Evolutionary conservation across 2,113 vertebrate genomes (phyloP).

Genomic region (Pipa parva): DNA sequence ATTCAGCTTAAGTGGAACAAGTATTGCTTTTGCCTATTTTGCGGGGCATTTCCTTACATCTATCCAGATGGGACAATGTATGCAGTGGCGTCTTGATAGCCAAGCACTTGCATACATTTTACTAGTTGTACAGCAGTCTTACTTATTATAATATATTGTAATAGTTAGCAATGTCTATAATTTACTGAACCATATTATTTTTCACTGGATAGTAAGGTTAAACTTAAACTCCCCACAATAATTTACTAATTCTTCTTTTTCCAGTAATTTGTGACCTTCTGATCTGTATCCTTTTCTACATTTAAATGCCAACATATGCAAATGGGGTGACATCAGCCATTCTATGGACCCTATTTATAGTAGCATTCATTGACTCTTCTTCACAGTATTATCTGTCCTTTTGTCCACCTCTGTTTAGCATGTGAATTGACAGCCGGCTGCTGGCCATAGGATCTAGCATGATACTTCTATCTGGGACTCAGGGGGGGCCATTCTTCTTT

Average conservation of each 20-base stretch:
- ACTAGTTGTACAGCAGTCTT: no score
- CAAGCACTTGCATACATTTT: no score
- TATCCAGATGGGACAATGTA: no score
- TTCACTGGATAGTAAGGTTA: background rate
- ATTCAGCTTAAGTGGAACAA: no score
- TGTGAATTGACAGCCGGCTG: conserved; percentile 31
- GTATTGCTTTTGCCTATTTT: no score
- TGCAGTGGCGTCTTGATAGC: no score
- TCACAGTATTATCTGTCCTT: conserved; percentile 58
- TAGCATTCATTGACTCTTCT: conserved; percentile 60
- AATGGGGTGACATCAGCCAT: conserved; percentile 63
- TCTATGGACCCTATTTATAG: conserved; percentile 61
- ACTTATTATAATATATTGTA: no score
- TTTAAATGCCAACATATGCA: conserved; percentile 57
- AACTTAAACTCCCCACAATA: background rate
- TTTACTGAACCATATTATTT: background rate
- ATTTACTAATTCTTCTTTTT: background rate
- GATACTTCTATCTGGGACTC: conserved; percentile 45
- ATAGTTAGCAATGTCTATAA: no score
- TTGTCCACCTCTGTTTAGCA: conserved; percentile 50
- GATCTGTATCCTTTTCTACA: conserved; percentile 4
- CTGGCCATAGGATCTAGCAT: conserved; percentile 41
- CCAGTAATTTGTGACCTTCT: background rate
- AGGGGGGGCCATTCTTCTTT: background rate
- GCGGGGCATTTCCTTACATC: no score